phyloP scores from a whole-genome alignment of 2,888 invertebrate species.

The Opisthograptis luteolata region DNA sequence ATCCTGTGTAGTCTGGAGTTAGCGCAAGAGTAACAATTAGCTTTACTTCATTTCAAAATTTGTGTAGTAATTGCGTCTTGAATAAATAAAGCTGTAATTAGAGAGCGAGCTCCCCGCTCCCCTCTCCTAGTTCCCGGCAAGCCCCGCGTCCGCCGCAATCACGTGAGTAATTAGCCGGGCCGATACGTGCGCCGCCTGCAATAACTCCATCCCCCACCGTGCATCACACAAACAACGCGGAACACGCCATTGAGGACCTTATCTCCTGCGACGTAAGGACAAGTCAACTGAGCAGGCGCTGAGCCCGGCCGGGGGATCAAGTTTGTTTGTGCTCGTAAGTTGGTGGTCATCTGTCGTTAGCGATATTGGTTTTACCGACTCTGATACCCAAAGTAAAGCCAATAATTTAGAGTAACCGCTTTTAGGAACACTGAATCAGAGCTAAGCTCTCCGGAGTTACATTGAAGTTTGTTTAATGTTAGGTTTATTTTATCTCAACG shows the following conservation, averaged over 20 bases:
- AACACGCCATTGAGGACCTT: constrained; percentile 2
- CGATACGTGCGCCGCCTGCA: constrained; percentile 51
- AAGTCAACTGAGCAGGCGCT: not conserved
- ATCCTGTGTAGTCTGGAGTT: too few relatives aligned
- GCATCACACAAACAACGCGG: constrained; percentile 1
- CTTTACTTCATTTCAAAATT: too few relatives aligned
- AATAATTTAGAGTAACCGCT: constrained; percentile 6
- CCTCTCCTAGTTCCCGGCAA: constrained; percentile 14
- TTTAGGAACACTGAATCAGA: constrained; percentile 1
- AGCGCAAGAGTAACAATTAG: too few relatives aligned
- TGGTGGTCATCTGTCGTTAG: constrained; percentile 32
- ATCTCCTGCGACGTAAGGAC: not conserved
- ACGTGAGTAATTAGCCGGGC: constrained; percentile 54
- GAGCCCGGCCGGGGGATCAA: not conserved
- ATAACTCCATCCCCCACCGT: constrained; percentile 24
- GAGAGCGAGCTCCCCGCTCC: not conserved
- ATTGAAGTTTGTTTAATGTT: too few relatives aligned
- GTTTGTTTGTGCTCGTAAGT: constrained; percentile 12
- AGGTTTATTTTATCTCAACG: too few relatives aligned
- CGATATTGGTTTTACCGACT: constrained; percentile 26
- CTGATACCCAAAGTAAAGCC: not conserved
- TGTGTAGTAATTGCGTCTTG: too few relatives aligned
- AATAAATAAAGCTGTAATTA: not conserved
- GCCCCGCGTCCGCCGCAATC: constrained; percentile 38
- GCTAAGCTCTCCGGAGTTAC: not conserved